phyloP scores from a whole-genome alignment of 1,140 invertebrate genomes.

The Sinella curviseta region DNA sequence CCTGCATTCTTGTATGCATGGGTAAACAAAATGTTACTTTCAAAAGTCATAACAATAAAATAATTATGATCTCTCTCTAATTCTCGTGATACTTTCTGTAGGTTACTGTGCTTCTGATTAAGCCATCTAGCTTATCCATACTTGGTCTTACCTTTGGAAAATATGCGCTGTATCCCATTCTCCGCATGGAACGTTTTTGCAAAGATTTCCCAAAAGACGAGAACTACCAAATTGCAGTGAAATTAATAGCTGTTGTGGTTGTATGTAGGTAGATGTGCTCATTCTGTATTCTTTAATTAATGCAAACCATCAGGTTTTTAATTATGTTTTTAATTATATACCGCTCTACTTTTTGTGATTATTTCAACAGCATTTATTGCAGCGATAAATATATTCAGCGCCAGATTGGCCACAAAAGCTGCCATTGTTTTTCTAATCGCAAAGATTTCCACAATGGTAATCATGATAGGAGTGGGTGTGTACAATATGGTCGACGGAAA shows the following conservation, averaged over 20 bases:
- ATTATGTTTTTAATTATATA: too few species aligned
- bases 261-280: constrained; percentile 51
- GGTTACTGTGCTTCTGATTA: constrained; percentile 44
- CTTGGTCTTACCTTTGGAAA: constrained; percentile 57
- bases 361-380: constrained; percentile 71
- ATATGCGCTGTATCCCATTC: constrained; percentile 52
- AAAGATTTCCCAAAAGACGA: constrained; percentile 53
- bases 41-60: constrained; percentile 60
- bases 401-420: constrained; percentile 76
- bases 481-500: constrained; percentile 74
- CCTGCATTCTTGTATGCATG: constrained; percentile 77
- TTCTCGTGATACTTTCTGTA: neutral
- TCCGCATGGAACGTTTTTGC: constrained; percentile 50
- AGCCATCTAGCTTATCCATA: constrained; percentile 52
- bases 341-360: too few species aligned
- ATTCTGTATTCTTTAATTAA: constrained; percentile 47
- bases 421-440: constrained; percentile 79
- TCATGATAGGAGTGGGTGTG: constrained; percentile 78
- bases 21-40: constrained; percentile 72
- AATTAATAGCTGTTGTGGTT: constrained; percentile 64
- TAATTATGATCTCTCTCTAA: neutral
- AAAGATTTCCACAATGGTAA: constrained; percentile 78
- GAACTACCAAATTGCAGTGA: constrained; percentile 61
- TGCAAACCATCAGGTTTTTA: constrained; percentile 50
- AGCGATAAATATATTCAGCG: constrained; percentile 83